Base-by-base conservation (phyloP, 2,888 invertebrate genomes). In the Cyclophora punctaria region DNA sequence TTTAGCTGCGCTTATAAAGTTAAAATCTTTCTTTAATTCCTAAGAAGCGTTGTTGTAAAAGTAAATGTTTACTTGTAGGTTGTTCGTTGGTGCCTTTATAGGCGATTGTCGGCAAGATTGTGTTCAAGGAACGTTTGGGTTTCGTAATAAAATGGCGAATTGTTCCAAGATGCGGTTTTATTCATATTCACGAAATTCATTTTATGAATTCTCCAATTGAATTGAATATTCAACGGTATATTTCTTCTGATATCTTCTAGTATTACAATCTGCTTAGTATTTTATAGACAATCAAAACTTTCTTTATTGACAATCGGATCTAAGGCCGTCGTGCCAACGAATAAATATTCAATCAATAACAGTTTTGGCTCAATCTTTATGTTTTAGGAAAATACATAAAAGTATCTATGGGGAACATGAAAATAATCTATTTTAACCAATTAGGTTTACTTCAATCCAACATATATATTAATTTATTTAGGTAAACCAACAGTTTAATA, bases 21-120 rank as follows among this genome's bases (percentile, higher is more conserved):
- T 57, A 52, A 50, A 58, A 57, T 54, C 35, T 42, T 48, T 53
- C 49, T 62, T 55, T 49, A 54, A 57, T 20, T 20, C 20, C 20
- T 20, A 53, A 57, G 55, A 60, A 63, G 59, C 61, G 67, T 63
- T 50, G 54, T 57, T 64, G 58, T 65, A 61, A 65, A 62, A 59
- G 65, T 64, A 64, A 69, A 69, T 71, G 64, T 69, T 71, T 66
- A 57, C 59, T 57, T 58, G 60, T 60, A 60, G 61, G 64, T 65
- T 65, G 61, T 62, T 61, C 56, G 59, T 62, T 60, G 52, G 58
- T 60, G 56, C 56, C 68, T 68, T 71, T 66, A 72, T 64, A 60
- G 66, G 56, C 55, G 54, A 66, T 69, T 62, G 60, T 53, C 59
- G 53, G 45, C 58, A 49, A 57, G 59, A 66, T 67, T 63, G 63